Conservation (phyloP, 2,888 invertebrate species). For the Lasioglossum zephyrum region DNA sequence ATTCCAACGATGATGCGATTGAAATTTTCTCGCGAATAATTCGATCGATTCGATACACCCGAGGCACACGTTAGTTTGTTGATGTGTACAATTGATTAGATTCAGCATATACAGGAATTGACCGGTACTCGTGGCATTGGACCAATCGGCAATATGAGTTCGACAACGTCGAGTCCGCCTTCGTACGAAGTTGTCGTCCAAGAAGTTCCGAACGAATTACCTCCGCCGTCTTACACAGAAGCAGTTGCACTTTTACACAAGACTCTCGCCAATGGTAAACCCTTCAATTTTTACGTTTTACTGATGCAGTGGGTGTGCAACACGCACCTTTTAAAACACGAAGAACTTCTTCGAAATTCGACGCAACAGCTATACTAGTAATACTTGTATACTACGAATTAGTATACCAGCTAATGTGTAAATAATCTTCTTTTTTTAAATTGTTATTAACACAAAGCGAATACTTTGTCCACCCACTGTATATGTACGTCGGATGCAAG, state of each 20-base stretch:
- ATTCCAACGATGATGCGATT: not conserved
- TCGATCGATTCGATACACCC: not conserved
- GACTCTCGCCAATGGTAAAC: slow-evolving; percentile 73
- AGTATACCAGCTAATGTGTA: too few relatives aligned
- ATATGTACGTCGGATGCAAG: not conserved
- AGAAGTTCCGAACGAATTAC: slow-evolving; percentile 85
- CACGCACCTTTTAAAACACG: too few relatives aligned
- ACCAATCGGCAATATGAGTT: slow-evolving; percentile 84
- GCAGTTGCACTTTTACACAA: slow-evolving; percentile 83
- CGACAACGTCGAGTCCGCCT: slow-evolving; percentile 86
- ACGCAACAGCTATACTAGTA: too few relatives aligned
- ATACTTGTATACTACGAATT: too few relatives aligned
- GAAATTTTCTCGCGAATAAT: not conserved
- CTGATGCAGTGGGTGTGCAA: too few relatives aligned
- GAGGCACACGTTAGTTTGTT: not conserved
- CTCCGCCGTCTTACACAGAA: slow-evolving; percentile 88
- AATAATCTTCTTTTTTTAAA: too few relatives aligned
- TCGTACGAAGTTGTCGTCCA: slow-evolving; percentile 87
- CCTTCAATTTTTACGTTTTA: not conserved
- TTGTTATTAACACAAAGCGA: too few relatives aligned
- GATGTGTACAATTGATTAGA: not conserved
- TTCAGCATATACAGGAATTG: slow-evolving; percentile 84
- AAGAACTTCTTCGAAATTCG: too few relatives aligned
- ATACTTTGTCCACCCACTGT: too few relatives aligned
- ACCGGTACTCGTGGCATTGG: slow-evolving; percentile 86